A percentile compares a stretch with the other conserved stretches of the same genome.
Conservation (phyloP, 2,888 invertebrate genomes). For the Plagodis dolabraria region DNA sequence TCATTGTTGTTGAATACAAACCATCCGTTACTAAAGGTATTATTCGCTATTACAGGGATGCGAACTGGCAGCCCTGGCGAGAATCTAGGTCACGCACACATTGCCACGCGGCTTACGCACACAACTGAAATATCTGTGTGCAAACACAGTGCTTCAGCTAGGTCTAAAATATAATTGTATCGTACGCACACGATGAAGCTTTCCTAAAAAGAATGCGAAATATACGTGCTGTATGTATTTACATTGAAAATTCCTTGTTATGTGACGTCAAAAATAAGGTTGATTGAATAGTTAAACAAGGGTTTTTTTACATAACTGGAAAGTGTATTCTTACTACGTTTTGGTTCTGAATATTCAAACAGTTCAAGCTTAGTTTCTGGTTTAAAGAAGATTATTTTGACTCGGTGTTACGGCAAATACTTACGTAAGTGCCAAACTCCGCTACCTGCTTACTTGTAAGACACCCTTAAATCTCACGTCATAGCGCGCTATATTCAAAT, state of each 20-base stretch:
- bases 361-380: no score
- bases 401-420: constrained; percentile 23
- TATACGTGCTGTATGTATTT: no score
- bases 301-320: no score
- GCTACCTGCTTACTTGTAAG: constrained; percentile 58
- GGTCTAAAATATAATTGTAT: background rate
- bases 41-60: constrained; percentile 49
- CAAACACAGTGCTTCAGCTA: constrained; percentile 2
- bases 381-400: background rate
- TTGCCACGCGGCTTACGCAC: constrained; percentile 10
- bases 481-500: constrained; percentile 36
- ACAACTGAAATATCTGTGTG: constrained; percentile 5
- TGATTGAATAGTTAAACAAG: no score
- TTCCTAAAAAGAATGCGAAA: background rate
- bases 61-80: constrained; percentile 50
- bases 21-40: constrained; percentile 44
- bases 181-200: background rate
- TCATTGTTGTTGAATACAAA: constrained; percentile 51
- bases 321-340: no score
- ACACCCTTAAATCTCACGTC: constrained; percentile 39
- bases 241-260: no score
- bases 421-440: constrained; percentile 43
- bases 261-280: no score
- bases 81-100: constrained; percentile 71
- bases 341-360: no score